Evolutionary conservation across 37 sponge, comb jelly and placozoan genomes (phyloP).

Genomic region (Amphimedon queenslandica): DNA sequence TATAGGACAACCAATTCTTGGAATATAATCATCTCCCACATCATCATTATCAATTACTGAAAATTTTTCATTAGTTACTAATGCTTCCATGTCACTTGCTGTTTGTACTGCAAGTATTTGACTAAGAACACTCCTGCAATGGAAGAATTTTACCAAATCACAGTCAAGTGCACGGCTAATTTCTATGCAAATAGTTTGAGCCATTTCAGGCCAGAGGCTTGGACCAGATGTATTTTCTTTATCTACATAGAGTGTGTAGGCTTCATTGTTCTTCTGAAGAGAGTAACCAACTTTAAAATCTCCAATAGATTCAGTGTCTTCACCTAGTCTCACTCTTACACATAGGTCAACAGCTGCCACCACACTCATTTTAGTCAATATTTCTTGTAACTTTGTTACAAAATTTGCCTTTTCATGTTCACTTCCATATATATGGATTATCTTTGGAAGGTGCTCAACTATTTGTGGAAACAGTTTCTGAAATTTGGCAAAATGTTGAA

Average conservation of each 20-base stretch:
- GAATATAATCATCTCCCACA: background rate
- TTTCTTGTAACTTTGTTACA: background rate
- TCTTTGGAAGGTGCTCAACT: no score
- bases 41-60: background rate
- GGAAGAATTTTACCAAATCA: background rate
- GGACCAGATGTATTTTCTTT: background rate
- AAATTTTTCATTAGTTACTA: background rate
- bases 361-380: background rate
- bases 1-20: constrained; percentile 25
- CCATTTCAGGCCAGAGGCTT: background rate
- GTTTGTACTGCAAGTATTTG: background rate
- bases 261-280: background rate
- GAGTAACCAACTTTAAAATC: background rate
- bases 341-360: background rate
- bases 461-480: no score
- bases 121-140: background rate
- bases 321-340: background rate
- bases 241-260: background rate
- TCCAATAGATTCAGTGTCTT: background rate
- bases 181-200: background rate
- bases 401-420: background rate
- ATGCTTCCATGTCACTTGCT: background rate
- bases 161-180: background rate
- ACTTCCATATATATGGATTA: no score
- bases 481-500: background rate